A percentile compares a stretch with the other conserved stretches of the same genome.
These are phyloP conservation scores for Eurystomus gularis DNA, from an alignment of 2,113 vertebrate genomes.

Conservation along the genomic window DNA sequence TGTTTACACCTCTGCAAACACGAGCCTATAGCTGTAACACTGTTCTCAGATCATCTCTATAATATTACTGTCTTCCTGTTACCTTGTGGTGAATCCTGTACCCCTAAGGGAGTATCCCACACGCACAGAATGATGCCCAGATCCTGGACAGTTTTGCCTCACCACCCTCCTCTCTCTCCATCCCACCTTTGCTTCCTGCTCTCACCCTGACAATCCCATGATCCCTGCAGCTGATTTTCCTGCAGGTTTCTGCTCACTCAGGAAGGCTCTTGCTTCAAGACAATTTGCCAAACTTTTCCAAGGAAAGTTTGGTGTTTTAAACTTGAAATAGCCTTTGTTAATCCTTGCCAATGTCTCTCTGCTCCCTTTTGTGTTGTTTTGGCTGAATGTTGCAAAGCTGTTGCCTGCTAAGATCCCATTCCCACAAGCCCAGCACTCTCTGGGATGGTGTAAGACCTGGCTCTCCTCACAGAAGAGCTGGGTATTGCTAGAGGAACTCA, in stretches of 20 bases:
- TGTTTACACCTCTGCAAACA: not conserved
- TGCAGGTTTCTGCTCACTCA: not conserved
- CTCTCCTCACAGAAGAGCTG: not conserved
- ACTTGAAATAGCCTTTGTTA: not conserved
- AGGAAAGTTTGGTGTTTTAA: not conserved
- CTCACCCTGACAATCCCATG: not conserved
- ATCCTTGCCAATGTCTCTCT: not conserved
- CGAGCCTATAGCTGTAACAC: not conserved
- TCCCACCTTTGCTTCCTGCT: not conserved
- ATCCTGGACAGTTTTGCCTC: not conserved
- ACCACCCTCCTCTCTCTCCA: not conserved
- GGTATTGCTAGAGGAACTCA: conserved; percentile 32
- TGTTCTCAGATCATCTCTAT: not conserved
- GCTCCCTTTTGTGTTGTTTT: not conserved
- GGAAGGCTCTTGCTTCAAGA: not conserved
- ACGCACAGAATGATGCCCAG: not conserved
- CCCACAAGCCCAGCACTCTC: not conserved
- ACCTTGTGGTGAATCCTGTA: not conserved
- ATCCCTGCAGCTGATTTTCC: not conserved
- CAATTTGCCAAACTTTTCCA: not conserved
- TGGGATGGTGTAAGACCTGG: not conserved
- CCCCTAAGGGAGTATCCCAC: not conserved
- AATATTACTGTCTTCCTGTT: not conserved
- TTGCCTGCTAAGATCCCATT: not conserved
- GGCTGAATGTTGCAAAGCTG: not conserved